Base-by-base conservation (phyloP, 2,888 invertebrate species). In the Harmothoe impar region DNA sequence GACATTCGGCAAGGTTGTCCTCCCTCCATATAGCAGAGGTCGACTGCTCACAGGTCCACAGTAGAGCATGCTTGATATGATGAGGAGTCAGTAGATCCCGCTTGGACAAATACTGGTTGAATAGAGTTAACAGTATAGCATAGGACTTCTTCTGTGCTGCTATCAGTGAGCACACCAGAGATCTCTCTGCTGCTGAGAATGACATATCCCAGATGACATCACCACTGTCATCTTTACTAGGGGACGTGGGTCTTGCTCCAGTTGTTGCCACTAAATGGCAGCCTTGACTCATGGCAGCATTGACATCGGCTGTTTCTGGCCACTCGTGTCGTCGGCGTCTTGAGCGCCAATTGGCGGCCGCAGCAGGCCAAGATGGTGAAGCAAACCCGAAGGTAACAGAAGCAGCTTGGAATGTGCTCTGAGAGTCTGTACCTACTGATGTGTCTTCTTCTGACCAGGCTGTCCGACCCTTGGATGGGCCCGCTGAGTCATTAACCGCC, bases 21-120 rank as follows among this genome's bases (percentile, higher is more conserved):
- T 84, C 84, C 10, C 84, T 33, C 84, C 84, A 84, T 5, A 84
- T 84, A 12, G 84, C 51, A 20, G 17, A 33, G 7, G 84, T 84
- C 1, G 84, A 84, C 51, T 84, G 84, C 51, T 84, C 84, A 25
- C 84, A 84, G 0, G 84, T 84, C 84, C 84, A 84, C n/a, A 84
- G 20, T 3, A 84, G 17, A 20, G 33, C 43, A 43, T 84, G 84
- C 20, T 84, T 33, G 15, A 84, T n/a, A 25, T 84, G 84, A 1
- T 84, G 43, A 7, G 35, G 3, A 35, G 23, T 84, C 0, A 84
- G 43, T 0, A 35, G 23, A 17, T 23, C n/a, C n/a, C 25, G 15
- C n/a, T 17, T 20, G 23, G 43, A 33, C 84, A 84, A 35, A 25
- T 84, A 35, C 17, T 35, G 43, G 43, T 84, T 31, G 51, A n/a